phyloP scores from a whole-genome alignment of 2,797 vertebrate species.

The Helostoma temminkii region DNA sequence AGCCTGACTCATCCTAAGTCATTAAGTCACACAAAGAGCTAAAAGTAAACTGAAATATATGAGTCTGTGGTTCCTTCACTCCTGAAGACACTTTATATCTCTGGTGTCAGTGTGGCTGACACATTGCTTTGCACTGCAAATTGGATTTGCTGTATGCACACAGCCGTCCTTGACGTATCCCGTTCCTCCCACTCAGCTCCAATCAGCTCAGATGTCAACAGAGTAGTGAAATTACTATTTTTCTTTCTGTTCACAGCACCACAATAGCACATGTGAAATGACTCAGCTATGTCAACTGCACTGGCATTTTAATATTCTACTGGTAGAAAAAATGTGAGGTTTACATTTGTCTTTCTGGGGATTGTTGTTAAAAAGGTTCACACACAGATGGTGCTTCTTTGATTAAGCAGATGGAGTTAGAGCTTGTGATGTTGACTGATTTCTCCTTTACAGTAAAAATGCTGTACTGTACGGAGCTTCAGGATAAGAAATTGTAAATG shows the following conservation, averaged over 20 bases:
- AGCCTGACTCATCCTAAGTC: constrained; percentile 13
- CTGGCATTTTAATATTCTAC: neutral
- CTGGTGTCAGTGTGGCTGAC: neutral
- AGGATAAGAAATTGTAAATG: neutral
- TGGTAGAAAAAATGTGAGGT: fast-evolving
- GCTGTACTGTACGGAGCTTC: neutral
- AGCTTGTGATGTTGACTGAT: neutral
- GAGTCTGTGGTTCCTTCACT: constrained; percentile 2
- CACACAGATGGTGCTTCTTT: neutral
- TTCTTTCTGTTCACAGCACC: neutral
- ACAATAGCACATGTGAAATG: neutral
- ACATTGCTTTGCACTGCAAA: neutral
- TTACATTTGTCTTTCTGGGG: neutral
- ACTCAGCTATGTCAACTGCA: neutral
- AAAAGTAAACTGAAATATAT: constrained; percentile 28
- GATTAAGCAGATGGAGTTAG: neutral
- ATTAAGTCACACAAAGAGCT: constrained; percentile 40
- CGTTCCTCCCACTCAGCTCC: neutral
- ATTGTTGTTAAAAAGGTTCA: neutral
- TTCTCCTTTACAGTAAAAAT: neutral
- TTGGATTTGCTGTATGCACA: neutral
- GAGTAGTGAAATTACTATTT: neutral
- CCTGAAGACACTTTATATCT: neutral
- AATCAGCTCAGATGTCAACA: constrained; percentile 11
- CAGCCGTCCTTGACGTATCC: too few relatives aligned